Percentiles rank a stretch among this genome's conserved stretches.
Evolutionary conservation across 2,113 vertebrate species (phyloP).

Genomic region (Reinhardtius hippoglossoides): DNA sequence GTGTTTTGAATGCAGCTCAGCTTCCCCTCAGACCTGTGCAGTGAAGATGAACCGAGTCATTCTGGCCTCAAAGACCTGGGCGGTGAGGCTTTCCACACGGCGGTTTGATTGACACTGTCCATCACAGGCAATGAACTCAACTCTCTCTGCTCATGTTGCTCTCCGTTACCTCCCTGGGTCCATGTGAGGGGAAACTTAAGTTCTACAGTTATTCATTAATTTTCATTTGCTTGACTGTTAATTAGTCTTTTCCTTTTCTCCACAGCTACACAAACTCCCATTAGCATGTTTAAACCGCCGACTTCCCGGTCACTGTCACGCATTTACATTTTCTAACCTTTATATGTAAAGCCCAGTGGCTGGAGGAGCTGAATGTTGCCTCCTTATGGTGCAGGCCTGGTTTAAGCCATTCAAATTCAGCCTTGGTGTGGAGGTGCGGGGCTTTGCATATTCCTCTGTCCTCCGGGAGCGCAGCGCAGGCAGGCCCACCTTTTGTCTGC

Average conservation of each 20-base stretch:
- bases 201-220: conserved; percentile 30
- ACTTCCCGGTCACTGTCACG: conserved; percentile 38
- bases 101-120: conserved; percentile 84
- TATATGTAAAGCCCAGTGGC: conserved; percentile 66
- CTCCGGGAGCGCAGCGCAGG: conserved; percentile 57
- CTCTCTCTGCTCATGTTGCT: conserved; percentile 49
- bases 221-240: conserved; percentile 30
- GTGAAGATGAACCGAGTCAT: conserved; percentile 58
- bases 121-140: conserved; percentile 88
- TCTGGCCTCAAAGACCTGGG: conserved; percentile 61
- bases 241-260: conserved; percentile 18
- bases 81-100: conserved; percentile 60
- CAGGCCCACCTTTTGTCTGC: conserved; percentile 67
- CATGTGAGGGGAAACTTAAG: not conserved
- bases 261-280: conserved; percentile 40
- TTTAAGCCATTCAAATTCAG: conserved; percentile 72
- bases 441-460: conserved; percentile 76
- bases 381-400: conserved; percentile 70
- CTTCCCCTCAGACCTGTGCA: conserved; percentile 39
- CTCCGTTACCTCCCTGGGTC: not conserved
- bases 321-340: conserved; percentile 67
- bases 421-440: conserved; percentile 52
- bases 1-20: not conserved
- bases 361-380: conserved; percentile 61
- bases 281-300: conserved; percentile 50